Conservation (phyloP, 2,888 invertebrate genomes). For the Atrina japonica region DNA sequence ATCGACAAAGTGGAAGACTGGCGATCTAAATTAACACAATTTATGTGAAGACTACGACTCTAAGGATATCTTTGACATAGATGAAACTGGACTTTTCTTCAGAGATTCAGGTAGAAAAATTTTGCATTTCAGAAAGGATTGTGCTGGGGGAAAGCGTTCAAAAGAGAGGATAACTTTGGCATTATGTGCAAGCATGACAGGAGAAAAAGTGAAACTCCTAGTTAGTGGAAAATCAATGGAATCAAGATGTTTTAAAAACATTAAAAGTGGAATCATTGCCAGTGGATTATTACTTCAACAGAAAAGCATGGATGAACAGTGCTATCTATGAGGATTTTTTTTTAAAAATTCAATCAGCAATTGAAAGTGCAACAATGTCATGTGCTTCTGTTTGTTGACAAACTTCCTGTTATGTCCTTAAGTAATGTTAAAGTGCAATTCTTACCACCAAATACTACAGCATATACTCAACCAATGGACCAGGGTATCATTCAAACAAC, state of each 20-base stretch:
- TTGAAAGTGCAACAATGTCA: constrained; percentile 23
- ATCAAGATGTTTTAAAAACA: constrained; percentile 30
- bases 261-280: not conserved
- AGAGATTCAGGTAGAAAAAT: constrained; percentile 31
- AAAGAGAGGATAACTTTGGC: constrained; percentile 46
- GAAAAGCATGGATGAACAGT: constrained; percentile 35
- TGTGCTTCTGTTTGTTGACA: constrained; percentile 40
- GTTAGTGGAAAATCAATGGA: constrained; percentile 15
- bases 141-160: constrained; percentile 47
- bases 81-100: constrained; percentile 52
- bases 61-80: constrained; percentile 49
- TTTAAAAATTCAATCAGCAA: constrained; percentile 8
- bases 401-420: constrained; percentile 33
- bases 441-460: constrained; percentile 21
- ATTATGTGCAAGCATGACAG: constrained; percentile 44
- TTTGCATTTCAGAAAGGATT: constrained; percentile 38
- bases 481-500: constrained; percentile 27
- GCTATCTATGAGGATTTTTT: constrained; percentile 13
- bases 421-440: constrained; percentile 23
- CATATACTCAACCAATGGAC: constrained; percentile 26
- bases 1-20: no score
- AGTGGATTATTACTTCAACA: constrained; percentile 16
- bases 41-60: no score
- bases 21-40: no score
- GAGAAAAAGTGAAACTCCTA: constrained; percentile 10